These are phyloP conservation scores for Corythaixoides concolor DNA, from an alignment of 2,113 vertebrate species.

Conservation along the genomic window DNA sequence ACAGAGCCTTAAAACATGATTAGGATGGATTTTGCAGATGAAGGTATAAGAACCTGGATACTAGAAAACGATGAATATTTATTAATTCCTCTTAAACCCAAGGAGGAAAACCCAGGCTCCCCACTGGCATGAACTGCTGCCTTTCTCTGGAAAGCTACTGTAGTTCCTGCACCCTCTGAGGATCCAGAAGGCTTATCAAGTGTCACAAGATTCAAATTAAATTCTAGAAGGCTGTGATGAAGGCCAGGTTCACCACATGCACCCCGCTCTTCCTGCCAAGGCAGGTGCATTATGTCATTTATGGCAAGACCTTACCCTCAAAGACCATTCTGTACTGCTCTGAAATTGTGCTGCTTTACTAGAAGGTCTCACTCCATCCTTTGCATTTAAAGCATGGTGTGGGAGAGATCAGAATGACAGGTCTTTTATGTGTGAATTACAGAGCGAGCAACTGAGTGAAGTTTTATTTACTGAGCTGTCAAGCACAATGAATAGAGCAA, in stretches of 20 bases:
- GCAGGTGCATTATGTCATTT: neutral
- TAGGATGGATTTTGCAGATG: neutral
- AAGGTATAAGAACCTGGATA: neutral
- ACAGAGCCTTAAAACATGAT: neutral
- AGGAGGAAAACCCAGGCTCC: neutral
- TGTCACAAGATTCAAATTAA: neutral
- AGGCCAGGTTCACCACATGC: neutral
- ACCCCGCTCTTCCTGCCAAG: neutral
- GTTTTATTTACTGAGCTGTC: conserved; percentile 66
- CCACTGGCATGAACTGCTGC: neutral
- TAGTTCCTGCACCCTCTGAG: neutral
- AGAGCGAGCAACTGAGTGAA: conserved; percentile 41
- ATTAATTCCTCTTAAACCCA: neutral
- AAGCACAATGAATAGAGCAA: conserved; percentile 50
- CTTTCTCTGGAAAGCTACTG: neutral
- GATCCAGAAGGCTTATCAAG: neutral
- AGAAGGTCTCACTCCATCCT: conserved; percentile 20
- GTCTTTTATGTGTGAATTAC: conserved; percentile 59
- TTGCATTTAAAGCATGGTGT: conserved; percentile 32
- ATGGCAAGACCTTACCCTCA: neutral
- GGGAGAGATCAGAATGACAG: conserved; percentile 52
- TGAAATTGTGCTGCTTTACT: conserved; percentile 5
- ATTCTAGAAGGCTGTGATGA: neutral
- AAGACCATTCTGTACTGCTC: neutral
- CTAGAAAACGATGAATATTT: neutral